These are phyloP conservation scores for Anastrepha ludens DNA, from an alignment of 1,140 invertebrate genomes.

Conservation along the genomic window DNA sequence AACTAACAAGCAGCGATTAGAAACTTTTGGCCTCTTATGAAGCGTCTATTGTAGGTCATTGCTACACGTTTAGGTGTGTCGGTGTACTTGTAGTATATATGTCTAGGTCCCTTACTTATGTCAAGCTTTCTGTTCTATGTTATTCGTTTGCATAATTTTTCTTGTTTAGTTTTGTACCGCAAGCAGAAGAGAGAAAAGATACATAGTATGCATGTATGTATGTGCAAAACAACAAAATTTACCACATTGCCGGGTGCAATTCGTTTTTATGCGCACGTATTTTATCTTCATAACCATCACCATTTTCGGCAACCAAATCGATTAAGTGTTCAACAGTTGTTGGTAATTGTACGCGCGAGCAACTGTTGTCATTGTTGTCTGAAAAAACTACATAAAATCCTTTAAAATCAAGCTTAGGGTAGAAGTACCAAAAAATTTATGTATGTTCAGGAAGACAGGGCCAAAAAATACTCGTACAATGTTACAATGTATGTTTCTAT, in stretches of 20 bases:
- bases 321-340: slow-evolving; percentile 73
- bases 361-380: slow-evolving; percentile 64
- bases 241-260: slow-evolving; percentile 73
- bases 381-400: slow-evolving; percentile 75
- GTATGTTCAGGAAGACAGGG: slow-evolving; percentile 1
- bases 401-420: slow-evolving; percentile 73
- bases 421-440: slow-evolving; percentile 41
- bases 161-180: slow-evolving; percentile 1
- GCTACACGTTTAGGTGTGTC: too few relatives aligned
- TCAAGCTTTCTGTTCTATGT: too few relatives aligned
- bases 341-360: slow-evolving; percentile 71
- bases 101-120: too few relatives aligned
- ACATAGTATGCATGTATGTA: not conserved
- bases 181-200: slow-evolving; percentile 8
- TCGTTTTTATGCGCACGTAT: slow-evolving; percentile 73
- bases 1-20: too few relatives aligned
- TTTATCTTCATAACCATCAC: slow-evolving; percentile 74
- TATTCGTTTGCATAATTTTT: too few relatives aligned
- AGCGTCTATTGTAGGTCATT: too few relatives aligned
- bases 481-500: not conserved
- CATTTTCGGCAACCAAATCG: slow-evolving; percentile 73
- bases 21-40: too few relatives aligned
- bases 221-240: slow-evolving; percentile 61
- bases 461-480: too few relatives aligned
- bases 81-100: too few relatives aligned